Base-by-base conservation (phyloP, 2,888 invertebrate species). In the Macaria liturata region DNA sequence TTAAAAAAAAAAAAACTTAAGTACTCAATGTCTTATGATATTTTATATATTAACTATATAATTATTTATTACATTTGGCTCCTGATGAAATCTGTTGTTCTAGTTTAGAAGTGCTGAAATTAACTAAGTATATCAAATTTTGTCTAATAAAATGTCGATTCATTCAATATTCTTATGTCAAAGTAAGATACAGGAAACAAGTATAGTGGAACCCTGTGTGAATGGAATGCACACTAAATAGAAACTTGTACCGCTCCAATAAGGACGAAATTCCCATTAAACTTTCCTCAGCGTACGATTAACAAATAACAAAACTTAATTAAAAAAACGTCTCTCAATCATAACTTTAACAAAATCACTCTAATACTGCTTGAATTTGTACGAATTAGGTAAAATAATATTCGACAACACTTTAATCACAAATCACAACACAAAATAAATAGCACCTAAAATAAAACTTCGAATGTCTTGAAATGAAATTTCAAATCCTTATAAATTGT, bases 271-370 rank as follows among this genome's bases (percentile, higher is more conserved):
- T 69, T 70, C 71, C 71, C 66, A 75, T 75, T 73, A 76, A 74
- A 69, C 73, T 69, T 72, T 72, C 77, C 77, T 77, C 80, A 78
- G 76, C 71, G 78, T 69, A 79, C 74, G 76, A 80, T 71, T 88
- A 90, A 90, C 88, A 91, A 90, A 88, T 87, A 91, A 91, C 89
- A 88, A 87, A 85, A 91, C 88, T 90, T 90, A 91, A 88, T 88
- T 86, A 88, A 88, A 86, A 81, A 86, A 81, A 83, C 83, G 72
- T 82, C 74, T 82, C 74, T 86, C 86, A 84, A 84, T 88, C 84
- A 89, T 84, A 91, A 89, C 90, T 86, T 91, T 91, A 91, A 91
- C 90, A 90, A 90, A 91, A 91, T 91, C 91, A 91, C 90, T 88
- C 85, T 91, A 91, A 91, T 91, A 91, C 91, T 91, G 91, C 88